phyloP scores from a whole-genome alignment of 2,888 invertebrate species.

The Tuta absoluta region DNA sequence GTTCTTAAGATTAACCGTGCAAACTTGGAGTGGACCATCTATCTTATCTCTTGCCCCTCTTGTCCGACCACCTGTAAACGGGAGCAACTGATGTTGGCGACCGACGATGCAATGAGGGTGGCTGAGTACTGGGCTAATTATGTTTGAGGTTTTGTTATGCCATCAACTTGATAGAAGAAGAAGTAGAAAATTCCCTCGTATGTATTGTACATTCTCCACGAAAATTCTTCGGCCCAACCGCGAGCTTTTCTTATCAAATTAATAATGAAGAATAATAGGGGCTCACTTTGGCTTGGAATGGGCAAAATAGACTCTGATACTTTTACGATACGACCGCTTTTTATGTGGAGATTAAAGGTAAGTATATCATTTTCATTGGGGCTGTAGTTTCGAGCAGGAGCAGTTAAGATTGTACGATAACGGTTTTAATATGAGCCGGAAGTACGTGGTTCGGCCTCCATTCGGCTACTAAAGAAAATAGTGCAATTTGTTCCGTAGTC shows the following conservation, averaged over 20 bases:
- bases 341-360: slow-evolving; percentile 46
- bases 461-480: slow-evolving; percentile 62
- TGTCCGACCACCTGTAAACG: no score
- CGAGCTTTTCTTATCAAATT: slow-evolving; percentile 73
- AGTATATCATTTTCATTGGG: slow-evolving; percentile 74
- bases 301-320: slow-evolving; percentile 42
- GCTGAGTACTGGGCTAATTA: no score
- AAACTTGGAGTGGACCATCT: no score
- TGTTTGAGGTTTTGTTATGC: no score
- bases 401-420: slow-evolving; percentile 78
- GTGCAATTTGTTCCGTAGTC: slow-evolving; percentile 59
- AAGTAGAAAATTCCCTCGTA: slow-evolving; percentile 11
- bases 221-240: slow-evolving; percentile 24
- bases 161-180: no score
- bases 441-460: slow-evolving; percentile 57
- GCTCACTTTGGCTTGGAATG: slow-evolving; percentile 31
- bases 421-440: slow-evolving; percentile 79
- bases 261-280: slow-evolving; percentile 73
- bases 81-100: no score
- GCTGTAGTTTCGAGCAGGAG: slow-evolving; percentile 76
- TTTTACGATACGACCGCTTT: slow-evolving; percentile 48
- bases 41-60: no score
- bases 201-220: slow-evolving; percentile 15
- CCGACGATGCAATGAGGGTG: no score
- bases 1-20: no score